Evolutionary conservation across 2,888 invertebrate genomes (phyloP).

Genomic region (Steinernema carpocapsae): DNA sequence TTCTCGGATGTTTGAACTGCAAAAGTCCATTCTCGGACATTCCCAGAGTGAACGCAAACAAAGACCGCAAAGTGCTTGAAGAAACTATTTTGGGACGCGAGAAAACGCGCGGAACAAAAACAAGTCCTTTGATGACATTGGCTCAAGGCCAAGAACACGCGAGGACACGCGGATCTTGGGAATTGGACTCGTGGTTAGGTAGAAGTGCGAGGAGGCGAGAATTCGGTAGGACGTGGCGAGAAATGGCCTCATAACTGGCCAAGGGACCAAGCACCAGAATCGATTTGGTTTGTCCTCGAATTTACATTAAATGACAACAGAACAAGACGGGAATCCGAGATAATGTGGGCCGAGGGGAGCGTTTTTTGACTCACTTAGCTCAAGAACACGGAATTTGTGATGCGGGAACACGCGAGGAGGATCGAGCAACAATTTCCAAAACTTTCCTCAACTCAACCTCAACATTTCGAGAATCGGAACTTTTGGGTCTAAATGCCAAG

Average conservation of each 20-base stretch:
- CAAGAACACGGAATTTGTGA: no score
- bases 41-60: not conserved
- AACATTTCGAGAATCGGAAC: no score
- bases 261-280: conserved; percentile 18
- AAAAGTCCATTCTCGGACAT: not conserved
- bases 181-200: not conserved
- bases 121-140: not conserved
- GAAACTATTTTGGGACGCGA: not conserved
- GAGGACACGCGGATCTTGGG: not conserved
- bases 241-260: not conserved
- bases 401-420: no score
- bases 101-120: conserved; percentile 5
- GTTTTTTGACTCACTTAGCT: no score
- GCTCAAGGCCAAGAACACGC: not conserved
- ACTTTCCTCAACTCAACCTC: no score
- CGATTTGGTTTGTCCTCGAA: not conserved
- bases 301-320: no score
- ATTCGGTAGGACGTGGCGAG: not conserved
- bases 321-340: no score
- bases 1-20: no score
- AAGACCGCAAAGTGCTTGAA: not conserved
- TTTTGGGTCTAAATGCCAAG: no score
- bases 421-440: no score
- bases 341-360: no score
- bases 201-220: not conserved